These are phyloP conservation scores for Sterna hirundo DNA, from an alignment of 2,113 vertebrate species.

Conservation along the genomic window DNA sequence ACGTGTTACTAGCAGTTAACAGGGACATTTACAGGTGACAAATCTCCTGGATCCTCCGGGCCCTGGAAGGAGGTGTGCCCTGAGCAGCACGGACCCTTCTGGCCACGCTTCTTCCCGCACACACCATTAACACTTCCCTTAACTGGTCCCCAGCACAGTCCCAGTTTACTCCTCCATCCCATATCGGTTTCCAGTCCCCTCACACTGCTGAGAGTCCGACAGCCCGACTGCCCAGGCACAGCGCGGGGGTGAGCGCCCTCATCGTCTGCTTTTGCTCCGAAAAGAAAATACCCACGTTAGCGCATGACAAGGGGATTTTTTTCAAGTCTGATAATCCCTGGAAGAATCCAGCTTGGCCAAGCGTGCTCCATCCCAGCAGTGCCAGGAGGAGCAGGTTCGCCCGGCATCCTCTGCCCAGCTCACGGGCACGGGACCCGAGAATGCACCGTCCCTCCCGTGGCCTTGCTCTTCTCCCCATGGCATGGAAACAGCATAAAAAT, in stretches of 20 bases:
- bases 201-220: neutral
- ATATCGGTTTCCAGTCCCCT: neutral
- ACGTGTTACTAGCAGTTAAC: neutral
- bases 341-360: neutral
- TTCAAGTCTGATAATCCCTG: neutral
- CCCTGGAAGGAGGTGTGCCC: neutral
- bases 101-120: neutral
- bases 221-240: neutral
- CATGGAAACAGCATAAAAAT: neutral
- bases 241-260: neutral
- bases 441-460: rapidly evolving
- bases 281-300: neutral
- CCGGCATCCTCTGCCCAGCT: neutral
- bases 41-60: neutral
- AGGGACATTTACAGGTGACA: neutral
- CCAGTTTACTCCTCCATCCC: neutral
- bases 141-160: neutral
- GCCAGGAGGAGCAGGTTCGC: neutral
- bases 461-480: neutral
- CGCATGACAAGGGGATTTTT: neutral
- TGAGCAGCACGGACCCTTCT: neutral
- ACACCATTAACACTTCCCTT: neutral
- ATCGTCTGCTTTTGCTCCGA: neutral
- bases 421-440: rapidly evolving
- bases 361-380: rapidly evolving